A percentile compares a stretch with the other conserved stretches of the same genome.
Conservation (phyloP, 2,888 invertebrate species). For the Fissipunctia ypsillon region DNA sequence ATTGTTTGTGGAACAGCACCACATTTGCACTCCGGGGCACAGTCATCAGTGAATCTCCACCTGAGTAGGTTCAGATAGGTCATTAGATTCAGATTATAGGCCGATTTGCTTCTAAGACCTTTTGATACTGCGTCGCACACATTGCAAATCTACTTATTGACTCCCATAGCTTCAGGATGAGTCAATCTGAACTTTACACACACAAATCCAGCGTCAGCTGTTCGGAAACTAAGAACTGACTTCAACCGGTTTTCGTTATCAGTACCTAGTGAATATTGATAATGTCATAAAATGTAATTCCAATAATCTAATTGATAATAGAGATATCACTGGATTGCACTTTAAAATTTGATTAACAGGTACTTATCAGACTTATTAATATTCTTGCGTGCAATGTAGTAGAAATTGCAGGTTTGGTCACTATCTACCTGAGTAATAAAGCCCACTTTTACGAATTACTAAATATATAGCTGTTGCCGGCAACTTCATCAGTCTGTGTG, state of each 20-base stretch:
- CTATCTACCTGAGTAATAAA: neutral
- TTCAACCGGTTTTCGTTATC: slow-evolving; percentile 23
- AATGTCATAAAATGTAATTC: neutral
- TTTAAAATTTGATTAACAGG: neutral
- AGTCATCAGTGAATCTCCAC: too few species aligned
- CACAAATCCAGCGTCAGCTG: neutral
- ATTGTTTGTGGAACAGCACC: too few species aligned
- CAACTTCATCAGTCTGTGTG: too few species aligned
- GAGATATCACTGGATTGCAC: slow-evolving; percentile 15
- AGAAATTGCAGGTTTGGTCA: neutral
- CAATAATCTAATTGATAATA: slow-evolving; percentile 19
- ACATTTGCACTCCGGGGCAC: too few species aligned
- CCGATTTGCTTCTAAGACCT: neutral
- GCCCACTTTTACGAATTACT: neutral
- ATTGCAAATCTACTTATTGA: too few species aligned
- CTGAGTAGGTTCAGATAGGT: too few species aligned
- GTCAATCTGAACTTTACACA: neutral
- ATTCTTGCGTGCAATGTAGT: neutral
- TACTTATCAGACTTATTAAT: slow-evolving; percentile 5
- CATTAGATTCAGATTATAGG: neutral
- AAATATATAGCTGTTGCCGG: too few species aligned
- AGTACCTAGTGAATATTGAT: slow-evolving; percentile 6
- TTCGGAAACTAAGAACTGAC: neutral
- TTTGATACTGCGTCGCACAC: too few species aligned
- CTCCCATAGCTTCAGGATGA: neutral